These are phyloP conservation scores for Spialia ferax DNA, from an alignment of 2,888 invertebrate species.

Conservation along the genomic window DNA sequence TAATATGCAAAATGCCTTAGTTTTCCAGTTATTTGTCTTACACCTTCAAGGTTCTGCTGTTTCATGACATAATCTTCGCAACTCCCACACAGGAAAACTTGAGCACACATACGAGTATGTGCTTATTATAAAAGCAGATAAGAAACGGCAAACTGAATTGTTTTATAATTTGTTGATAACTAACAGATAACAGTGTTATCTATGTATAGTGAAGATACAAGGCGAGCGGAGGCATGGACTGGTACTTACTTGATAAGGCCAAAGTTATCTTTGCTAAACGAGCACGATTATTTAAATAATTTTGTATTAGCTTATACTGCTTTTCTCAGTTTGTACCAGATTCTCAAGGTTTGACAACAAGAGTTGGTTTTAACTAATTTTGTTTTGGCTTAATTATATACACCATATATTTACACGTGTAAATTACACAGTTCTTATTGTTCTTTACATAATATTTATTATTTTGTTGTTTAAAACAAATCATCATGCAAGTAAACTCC, in stretches of 20 bases:
- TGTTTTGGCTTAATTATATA: too few species aligned
- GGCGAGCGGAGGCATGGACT: slow-evolving; percentile 19
- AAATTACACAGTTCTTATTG: too few species aligned
- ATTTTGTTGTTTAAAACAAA: too few species aligned
- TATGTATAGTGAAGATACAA: slow-evolving; percentile 18
- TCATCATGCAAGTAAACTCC: too few species aligned
- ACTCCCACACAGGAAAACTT: slow-evolving; percentile 15
- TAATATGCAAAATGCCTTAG: not conserved
- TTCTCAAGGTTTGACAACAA: not conserved
- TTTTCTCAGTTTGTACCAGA: not conserved
- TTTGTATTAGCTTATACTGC: not conserved
- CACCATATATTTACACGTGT: too few species aligned
- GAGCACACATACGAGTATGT: slow-evolving; percentile 6
- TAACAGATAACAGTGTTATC: slow-evolving; percentile 40
- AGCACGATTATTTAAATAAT: slow-evolving; percentile 12
- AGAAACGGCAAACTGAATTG: slow-evolving; percentile 39
- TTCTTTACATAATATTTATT: too few species aligned
- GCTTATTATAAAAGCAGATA: slow-evolving; percentile 27
- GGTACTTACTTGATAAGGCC: slow-evolving; percentile 16
- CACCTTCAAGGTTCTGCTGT: slow-evolving; percentile 14
- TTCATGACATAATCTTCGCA: slow-evolving; percentile 22
- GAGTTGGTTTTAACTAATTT: too few species aligned
- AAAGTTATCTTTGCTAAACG: slow-evolving; percentile 20
- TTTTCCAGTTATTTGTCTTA: not conserved
- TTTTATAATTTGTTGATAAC: slow-evolving; percentile 44